Percentiles rank a stretch among this genome's conserved stretches.
These are phyloP conservation scores for Pantala flavescens DNA, from an alignment of 1,140 invertebrate species.

Conservation along the genomic window DNA sequence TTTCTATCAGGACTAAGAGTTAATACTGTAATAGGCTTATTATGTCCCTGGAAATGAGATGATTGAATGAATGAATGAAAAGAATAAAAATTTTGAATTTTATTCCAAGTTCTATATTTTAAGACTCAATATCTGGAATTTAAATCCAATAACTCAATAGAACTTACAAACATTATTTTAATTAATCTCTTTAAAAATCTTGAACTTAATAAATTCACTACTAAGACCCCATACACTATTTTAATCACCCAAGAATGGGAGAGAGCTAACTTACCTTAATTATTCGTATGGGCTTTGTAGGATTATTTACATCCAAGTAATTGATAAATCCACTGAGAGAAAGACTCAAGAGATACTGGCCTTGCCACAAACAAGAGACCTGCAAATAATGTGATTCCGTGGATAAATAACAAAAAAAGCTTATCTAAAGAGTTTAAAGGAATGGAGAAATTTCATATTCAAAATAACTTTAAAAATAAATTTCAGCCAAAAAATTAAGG, in stretches of 20 bases:
- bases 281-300: slow-evolving; percentile 69
- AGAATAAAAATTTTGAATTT: slow-evolving; percentile 9
- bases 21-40: slow-evolving; percentile 94
- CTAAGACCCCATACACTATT: too few species aligned
- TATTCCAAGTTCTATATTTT: neutral
- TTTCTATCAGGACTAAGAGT: slow-evolving; percentile 61
- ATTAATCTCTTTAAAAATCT: too few species aligned
- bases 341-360: slow-evolving; percentile 73
- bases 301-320: slow-evolving; percentile 83
- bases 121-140: too few species aligned
- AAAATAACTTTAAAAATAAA: too few species aligned
- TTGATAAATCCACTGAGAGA: slow-evolving; percentile 92
- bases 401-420: slow-evolving; percentile 15
- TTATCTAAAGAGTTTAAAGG: too few species aligned
- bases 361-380: slow-evolving; percentile 95
- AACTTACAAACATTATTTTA: too few species aligned
- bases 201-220: too few species aligned
- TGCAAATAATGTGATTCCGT: slow-evolving; percentile 32
- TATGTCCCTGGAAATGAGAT: slow-evolving; percentile 67
- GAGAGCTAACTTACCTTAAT: slow-evolving; percentile 51
- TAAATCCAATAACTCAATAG: too few species aligned
- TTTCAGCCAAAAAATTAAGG: too few species aligned
- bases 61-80: slow-evolving; percentile 22
- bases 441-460: too few species aligned
- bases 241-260: too few species aligned